These are phyloP conservation scores for Caradrina kadenii DNA, from an alignment of 2,888 invertebrate genomes.

Conservation along the genomic window DNA sequence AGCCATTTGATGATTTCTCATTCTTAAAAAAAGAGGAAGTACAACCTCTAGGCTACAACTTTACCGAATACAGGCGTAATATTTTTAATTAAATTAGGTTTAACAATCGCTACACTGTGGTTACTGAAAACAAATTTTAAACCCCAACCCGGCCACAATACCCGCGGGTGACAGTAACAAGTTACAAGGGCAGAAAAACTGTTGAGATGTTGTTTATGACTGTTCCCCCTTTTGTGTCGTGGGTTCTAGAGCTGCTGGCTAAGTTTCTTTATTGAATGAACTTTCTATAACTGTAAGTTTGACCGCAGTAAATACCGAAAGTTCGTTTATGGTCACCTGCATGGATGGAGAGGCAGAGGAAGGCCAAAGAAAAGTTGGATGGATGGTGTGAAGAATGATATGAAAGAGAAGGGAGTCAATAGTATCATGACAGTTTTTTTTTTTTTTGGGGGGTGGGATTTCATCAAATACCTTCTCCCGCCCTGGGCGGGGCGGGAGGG, in stretches of 20 bases:
- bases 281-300: constrained; percentile 6
- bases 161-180: constrained; percentile 4
- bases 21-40: too few species aligned
- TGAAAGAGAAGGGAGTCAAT: too few species aligned
- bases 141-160: constrained; percentile 2
- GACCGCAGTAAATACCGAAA: neutral
- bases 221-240: constrained; percentile 13
- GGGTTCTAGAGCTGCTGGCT: constrained; percentile 1
- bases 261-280: constrained; percentile 41
- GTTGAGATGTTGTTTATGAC: neutral
- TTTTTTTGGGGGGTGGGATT: too few species aligned
- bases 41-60: too few species aligned
- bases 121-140: constrained; percentile 1
- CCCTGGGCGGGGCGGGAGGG: too few species aligned
- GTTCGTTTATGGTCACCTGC: neutral
- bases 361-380: too few species aligned
- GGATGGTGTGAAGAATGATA: too few species aligned
- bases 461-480: too few species aligned
- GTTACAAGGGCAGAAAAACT: constrained; percentile 26
- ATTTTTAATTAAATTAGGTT: neutral
- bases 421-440: too few species aligned
- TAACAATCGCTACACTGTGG: neutral
- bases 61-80: too few species aligned
- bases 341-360: too few species aligned
- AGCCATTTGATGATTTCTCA: too few species aligned